phyloP scores from a whole-genome alignment of 2,797 vertebrate genomes.

The Pseudopleuronectes americanus region DNA sequence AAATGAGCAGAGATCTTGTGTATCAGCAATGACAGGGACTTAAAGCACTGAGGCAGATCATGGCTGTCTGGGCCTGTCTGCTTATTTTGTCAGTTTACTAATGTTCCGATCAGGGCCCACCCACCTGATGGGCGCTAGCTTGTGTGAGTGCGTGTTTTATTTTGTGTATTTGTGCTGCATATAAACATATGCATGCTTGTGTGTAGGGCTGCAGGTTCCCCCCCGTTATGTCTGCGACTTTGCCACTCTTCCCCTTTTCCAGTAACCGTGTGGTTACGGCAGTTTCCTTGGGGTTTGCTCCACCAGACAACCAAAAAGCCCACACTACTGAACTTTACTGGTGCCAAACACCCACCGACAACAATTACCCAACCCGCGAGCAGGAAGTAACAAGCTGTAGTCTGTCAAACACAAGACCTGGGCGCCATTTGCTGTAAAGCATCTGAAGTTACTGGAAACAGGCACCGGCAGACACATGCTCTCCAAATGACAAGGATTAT shows the following conservation, averaged over 20 bases:
- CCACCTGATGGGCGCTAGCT: conserved; percentile 1
- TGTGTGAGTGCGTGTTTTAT: conserved; percentile 4
- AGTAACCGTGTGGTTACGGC: conserved; percentile 62
- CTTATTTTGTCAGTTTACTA: conserved; percentile 16
- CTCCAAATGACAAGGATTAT: conserved; percentile 71
- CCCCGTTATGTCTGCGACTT: conserved; percentile 23
- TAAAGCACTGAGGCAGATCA: conserved; percentile 1
- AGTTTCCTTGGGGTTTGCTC: conserved; percentile 59
- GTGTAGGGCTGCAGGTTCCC: neutral
- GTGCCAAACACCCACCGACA: conserved; percentile 74
- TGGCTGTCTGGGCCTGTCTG: neutral
- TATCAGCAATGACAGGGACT: no score
- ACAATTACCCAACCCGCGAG: conserved; percentile 72
- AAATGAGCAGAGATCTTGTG: no score
- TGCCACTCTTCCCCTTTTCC: conserved; percentile 46
- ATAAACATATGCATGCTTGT: conserved; percentile 19
- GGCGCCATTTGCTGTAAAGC: conserved; percentile 70
- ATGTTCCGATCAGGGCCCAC: neutral
- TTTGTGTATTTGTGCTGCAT: conserved; percentile 7
- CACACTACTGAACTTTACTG: conserved; percentile 76
- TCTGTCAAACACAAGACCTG: conserved; percentile 67
- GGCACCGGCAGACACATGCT: conserved; percentile 63
- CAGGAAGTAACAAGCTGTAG: conserved; percentile 74
- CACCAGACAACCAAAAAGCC: conserved; percentile 69
- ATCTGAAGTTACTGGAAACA: conserved; percentile 61